Conservation (phyloP, 2,888 invertebrate genomes). For the Saturnia pavonia region DNA sequence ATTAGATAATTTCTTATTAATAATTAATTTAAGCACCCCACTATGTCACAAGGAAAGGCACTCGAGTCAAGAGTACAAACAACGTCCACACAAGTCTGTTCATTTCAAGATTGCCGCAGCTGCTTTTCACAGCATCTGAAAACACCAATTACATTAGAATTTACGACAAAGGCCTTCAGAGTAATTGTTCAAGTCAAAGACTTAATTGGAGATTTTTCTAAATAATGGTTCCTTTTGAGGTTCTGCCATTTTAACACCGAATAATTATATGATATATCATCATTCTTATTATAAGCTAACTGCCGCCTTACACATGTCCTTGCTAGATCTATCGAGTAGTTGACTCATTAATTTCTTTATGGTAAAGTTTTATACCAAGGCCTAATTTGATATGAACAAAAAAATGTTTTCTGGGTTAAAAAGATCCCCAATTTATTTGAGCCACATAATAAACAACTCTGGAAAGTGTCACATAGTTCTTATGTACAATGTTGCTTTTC, state of each 20-base stretch:
- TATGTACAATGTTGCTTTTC: no score
- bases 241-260: not conserved
- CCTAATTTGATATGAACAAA: not conserved
- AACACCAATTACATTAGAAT: not conserved
- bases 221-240: not conserved
- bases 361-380: not conserved
- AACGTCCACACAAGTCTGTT: not conserved
- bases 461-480: no score
- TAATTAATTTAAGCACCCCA: not conserved
- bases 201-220: not conserved
- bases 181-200: not conserved
- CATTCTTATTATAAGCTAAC: not conserved
- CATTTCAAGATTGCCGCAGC: not conserved
- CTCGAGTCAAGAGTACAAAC: not conserved
- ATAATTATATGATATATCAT: no score
- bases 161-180: not conserved
- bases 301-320: not conserved
- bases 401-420: not conserved
- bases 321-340: not conserved
- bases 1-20: not conserved
- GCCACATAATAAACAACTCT: no score
- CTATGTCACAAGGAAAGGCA: constrained; percentile 23
- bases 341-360: not conserved
- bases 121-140: constrained; percentile 19
- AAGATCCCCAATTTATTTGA: no score